phyloP scores from a whole-genome alignment of 2,888 invertebrate species.

The Salticus scenicus region DNA sequence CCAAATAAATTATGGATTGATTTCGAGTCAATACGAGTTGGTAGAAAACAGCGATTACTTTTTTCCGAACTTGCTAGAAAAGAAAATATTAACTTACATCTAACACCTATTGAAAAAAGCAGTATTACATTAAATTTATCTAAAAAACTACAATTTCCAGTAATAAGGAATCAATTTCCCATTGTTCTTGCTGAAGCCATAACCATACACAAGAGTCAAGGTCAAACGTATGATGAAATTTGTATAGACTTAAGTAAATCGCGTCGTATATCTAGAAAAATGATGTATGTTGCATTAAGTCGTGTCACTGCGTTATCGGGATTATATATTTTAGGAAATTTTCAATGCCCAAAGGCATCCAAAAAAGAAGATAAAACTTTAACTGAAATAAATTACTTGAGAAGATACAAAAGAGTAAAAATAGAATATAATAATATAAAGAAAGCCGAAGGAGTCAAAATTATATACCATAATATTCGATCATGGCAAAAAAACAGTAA shows the following conservation, averaged over 20 bases:
- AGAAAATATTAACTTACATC: neutral
- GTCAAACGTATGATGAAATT: slow-evolving; percentile 33
- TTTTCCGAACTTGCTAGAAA: neutral
- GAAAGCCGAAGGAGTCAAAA: neutral
- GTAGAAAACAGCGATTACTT: neutral
- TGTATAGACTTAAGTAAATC: neutral
- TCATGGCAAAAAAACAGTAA: neutral
- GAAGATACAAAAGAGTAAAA: neutral
- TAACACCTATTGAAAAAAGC: neutral
- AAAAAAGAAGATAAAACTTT: neutral
- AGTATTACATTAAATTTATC: neutral
- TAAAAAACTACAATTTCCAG: neutral
- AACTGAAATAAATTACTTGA: neutral
- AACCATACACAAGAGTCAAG: slow-evolving; percentile 72
- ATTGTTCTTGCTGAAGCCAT: slow-evolving; percentile 71
- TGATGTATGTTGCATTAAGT: too few species aligned
- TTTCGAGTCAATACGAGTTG: neutral
- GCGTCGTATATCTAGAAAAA: neutral
- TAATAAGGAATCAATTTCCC: slow-evolving; percentile 70
- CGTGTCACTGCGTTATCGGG: too few species aligned
- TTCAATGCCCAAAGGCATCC: neutral
- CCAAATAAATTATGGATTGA: neutral
- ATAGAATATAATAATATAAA: neutral
- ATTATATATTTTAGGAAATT: neutral
- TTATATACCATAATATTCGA: neutral